Conservation (phyloP, 2,113 vertebrate species). For the Marcusenius ussheri region DNA sequence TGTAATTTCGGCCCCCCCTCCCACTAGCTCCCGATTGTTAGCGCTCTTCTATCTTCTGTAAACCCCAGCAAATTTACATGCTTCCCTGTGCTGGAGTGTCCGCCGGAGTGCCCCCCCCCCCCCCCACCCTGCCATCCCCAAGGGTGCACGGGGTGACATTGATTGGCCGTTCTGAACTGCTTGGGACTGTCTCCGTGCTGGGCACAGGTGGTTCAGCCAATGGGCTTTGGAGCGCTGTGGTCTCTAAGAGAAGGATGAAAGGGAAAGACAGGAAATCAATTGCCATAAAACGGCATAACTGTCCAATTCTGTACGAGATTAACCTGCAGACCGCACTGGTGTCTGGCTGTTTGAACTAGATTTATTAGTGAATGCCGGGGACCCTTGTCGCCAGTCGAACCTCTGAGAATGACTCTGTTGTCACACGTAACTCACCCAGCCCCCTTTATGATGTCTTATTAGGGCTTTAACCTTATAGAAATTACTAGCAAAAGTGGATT, state of each 20-base stretch:
- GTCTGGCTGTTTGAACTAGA: neutral
- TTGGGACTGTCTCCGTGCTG: neutral
- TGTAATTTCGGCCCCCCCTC: neutral
- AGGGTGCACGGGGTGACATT: neutral
- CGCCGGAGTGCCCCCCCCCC: neutral
- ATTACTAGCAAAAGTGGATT: neutral
- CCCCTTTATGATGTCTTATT: neutral
- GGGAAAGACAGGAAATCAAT: neutral
- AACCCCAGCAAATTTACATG: neutral
- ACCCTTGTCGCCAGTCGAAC: neutral
- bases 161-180: neutral
- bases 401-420: neutral
- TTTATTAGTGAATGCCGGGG: neutral
- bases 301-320: neutral
- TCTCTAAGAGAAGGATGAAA: neutral
- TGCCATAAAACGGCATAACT: constrained; percentile 11
- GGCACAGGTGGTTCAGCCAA: constrained; percentile 9
- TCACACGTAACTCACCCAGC: neutral
- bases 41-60: neutral
- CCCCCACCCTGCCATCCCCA: neutral
- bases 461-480: neutral
- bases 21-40: neutral
- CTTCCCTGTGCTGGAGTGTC: neutral
- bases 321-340: neutral
- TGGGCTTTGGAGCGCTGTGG: neutral